These are phyloP conservation scores for Lithophane ornitopus DNA, from an alignment of 2,888 invertebrate genomes.

Conservation along the genomic window DNA sequence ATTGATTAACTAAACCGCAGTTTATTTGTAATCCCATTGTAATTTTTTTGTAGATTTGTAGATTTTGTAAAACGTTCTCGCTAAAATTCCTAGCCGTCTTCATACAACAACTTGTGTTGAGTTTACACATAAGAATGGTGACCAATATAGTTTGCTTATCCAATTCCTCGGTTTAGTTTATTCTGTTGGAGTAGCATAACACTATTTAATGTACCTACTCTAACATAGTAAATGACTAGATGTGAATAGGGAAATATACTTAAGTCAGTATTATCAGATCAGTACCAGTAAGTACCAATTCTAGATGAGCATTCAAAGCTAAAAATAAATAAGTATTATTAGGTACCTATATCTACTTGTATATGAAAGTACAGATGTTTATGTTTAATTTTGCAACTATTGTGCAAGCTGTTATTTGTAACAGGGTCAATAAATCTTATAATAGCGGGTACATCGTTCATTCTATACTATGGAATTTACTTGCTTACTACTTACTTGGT, in stretches of 20 bases:
- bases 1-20: background rate
- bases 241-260: too few species aligned
- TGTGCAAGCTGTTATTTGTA: slow-evolving; percentile 1
- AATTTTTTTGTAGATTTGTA: too few species aligned
- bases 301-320: background rate
- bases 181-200: background rate
- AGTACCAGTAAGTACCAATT: background rate
- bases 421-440: slow-evolving; percentile 10
- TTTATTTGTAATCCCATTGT: background rate
- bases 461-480: background rate
- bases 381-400: background rate
- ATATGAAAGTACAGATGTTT: background rate
- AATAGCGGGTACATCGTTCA: background rate
- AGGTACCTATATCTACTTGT: background rate
- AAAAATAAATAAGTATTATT: background rate
- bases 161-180: background rate
- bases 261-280: slow-evolving; percentile 8
- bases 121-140: background rate
- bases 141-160: background rate
- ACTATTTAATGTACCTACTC: background rate
- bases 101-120: background rate
- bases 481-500: background rate
- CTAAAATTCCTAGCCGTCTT: background rate
- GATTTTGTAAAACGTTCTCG: background rate
- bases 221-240: background rate